Evolutionary conservation across 2,888 invertebrate species (phyloP), one percentile per base, ranked within the genome.

Genomic region (Diaphora mendica): DNA sequence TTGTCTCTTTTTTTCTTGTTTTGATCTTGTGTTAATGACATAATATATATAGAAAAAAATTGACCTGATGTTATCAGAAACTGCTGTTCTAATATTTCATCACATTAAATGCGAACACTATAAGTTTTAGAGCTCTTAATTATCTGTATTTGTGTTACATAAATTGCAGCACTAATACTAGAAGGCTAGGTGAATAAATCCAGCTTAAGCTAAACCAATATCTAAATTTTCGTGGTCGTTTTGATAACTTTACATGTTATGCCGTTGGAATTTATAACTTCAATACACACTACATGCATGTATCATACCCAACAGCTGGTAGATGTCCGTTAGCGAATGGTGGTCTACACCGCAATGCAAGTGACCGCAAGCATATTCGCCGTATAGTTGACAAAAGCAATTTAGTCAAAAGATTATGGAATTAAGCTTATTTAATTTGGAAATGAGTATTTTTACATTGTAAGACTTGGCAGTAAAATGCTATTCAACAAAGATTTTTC

Each of bases 1-100:
- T 90, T 86, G 20, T 51, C 39, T 76, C 48, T 83, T 81, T 74
- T 59, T 62, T 55, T 51, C 51, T 51, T 79, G 73, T 75, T 74
- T 55, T 65, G 69, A 17, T 35, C 68, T 72, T 64, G 33, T 17
- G 77, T 5, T 62, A 17, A 48, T 64, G 35, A 33, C 33, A 17
- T 35, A 35, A 33, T 33, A 33, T 44, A 0, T 8, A 20, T 23
- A 8, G 20, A 64, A 7, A 65, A 39, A 33, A 30, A 17, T 64
- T 39, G 33, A 35, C 11, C n/a, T 39, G 39, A 39, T 65, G 2
- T 35, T 64, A 35, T 65, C 39, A 39, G 39, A 39, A 39, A 65
- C 23, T 39, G 23, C 11, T 23, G 13, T 3, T 26, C 17, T 26
- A 30, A 7, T 64, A 8, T 51, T 8, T 7, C 23, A 23, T 11